Evolutionary conservation across 1,140 invertebrate genomes (phyloP), one percentile per base, ranked within the genome.

Genomic region (Pachypeltis micranthus): DNA sequence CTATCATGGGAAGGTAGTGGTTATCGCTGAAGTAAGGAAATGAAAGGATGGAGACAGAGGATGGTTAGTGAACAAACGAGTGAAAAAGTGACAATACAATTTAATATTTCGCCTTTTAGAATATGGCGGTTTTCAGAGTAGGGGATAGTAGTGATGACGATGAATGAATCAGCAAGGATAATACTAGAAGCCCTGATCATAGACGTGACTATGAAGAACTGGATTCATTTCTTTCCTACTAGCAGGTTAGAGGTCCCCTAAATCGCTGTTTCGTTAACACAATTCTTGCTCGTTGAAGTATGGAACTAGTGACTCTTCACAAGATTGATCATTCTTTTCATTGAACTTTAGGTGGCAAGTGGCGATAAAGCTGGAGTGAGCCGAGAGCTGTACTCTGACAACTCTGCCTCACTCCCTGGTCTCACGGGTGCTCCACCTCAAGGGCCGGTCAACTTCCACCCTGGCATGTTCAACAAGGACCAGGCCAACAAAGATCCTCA

Each of bases 391-490:
- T 51, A 51, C 67, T 85, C 85, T n/a, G 85, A 87, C 71, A 87
- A 87, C 75, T 87, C 85, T 2, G 84, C 81, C 28, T 83, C 85
- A 16, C 71, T 87, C 54, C 85, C 85, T 28, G 85, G 85, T 12
- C 77, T 85, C 4, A 79, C 82, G 67, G 77, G 80, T 14, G 76
- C 79, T 1, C n/a, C n/a, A n/a, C n/a, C n/a, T n/a, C 64, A 65
- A 44, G 59, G 65, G 21, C 86, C 85, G 0, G 75, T 86, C 31
- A 85, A 85, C 24, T 88, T 88, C 73, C 85, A 87, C 69, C 85
- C 86, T 1, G 85, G 85, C 63, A 88, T 88, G 85, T 88, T 88
- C 68, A 82, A 82, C 65, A 79, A 79, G 44, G 79, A 81, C 56
- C 63, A 51, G 19, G 47, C 47, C 10, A 21, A 10, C 47, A 51